Evolutionary conservation across 1,140 invertebrate species (phyloP).

Genomic region (Coboldia fuscipes): DNA sequence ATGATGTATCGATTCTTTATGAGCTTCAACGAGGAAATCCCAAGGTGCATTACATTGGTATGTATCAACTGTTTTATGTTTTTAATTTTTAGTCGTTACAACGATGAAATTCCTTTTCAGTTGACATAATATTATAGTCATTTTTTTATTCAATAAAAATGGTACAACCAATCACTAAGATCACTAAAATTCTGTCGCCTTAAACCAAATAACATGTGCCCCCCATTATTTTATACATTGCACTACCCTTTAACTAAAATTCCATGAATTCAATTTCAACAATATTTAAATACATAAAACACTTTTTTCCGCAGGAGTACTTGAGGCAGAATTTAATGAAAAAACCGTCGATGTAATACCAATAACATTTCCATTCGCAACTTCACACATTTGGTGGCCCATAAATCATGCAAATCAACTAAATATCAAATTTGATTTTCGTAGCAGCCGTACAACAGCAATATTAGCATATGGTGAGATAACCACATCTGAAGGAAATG

Average conservation of each 20-base stretch:
- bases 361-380: slow-evolving; percentile 76
- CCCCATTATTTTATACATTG: no score
- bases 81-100: background rate
- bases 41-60: slow-evolving; percentile 56
- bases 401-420: slow-evolving; percentile 45
- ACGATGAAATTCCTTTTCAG: background rate
- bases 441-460: slow-evolving; percentile 59
- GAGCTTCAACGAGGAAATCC: slow-evolving; percentile 59
- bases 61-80: slow-evolving; percentile 7
- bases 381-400: slow-evolving; percentile 70
- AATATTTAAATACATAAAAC: slow-evolving; percentile 13
- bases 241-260: no score
- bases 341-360: slow-evolving; percentile 70
- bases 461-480: slow-evolving; percentile 69
- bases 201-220: background rate
- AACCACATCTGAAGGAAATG: slow-evolving; percentile 39
- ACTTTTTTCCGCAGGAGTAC: slow-evolving; percentile 33
- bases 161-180: background rate
- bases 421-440: slow-evolving; percentile 70
- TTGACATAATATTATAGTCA: slow-evolving; percentile 1
- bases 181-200: background rate
- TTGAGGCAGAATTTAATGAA: slow-evolving; percentile 63
- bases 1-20: slow-evolving; percentile 76
- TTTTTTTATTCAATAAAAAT: background rate
- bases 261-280: no score